Evolutionary conservation across 2,888 invertebrate species (phyloP).

Genomic region (Drosophila mulleri): DNA sequence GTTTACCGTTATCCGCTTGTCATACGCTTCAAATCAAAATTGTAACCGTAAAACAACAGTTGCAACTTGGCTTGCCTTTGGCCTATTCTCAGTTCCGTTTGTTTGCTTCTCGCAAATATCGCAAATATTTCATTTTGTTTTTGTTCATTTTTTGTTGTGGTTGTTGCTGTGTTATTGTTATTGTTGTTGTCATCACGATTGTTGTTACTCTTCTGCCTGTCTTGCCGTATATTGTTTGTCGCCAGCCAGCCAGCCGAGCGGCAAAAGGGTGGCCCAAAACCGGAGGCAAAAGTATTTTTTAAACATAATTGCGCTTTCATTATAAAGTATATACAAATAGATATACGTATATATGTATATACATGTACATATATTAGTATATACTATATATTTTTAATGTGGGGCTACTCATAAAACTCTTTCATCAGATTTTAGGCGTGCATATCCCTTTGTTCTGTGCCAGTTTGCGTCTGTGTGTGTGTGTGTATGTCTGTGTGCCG

Average conservation of each 20-base stretch:
- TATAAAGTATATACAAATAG: background rate
- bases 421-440: slow-evolving; percentile 10
- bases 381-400: slow-evolving; percentile 10
- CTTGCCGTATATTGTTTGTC: slow-evolving; percentile 13
- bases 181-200: slow-evolving; percentile 7
- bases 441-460: slow-evolving; percentile 23
- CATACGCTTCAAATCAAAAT: slow-evolving; percentile 51
- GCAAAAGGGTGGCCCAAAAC: slow-evolving; percentile 9
- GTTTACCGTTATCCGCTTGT: slow-evolving; percentile 49
- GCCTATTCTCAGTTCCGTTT: background rate
- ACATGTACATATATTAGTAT: background rate
- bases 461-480: slow-evolving; percentile 3
- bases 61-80: slow-evolving; percentile 2
- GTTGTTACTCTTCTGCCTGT: background rate
- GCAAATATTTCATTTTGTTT: slow-evolving; percentile 1
- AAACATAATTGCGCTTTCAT: slow-evolving; percentile 16
- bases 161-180: slow-evolving; percentile 14
- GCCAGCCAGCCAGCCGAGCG: slow-evolving; percentile 12
- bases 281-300: slow-evolving; percentile 48
- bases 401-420: slow-evolving; percentile 23
- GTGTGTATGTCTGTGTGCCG: slow-evolving; percentile 26
- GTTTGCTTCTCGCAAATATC: background rate
- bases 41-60: slow-evolving; percentile 27
- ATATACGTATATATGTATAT: background rate
- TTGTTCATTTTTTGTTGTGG: slow-evolving; percentile 3